Base-by-base conservation (phyloP, 2,113 vertebrate genomes). In the Protomyctophum bolini region DNA sequence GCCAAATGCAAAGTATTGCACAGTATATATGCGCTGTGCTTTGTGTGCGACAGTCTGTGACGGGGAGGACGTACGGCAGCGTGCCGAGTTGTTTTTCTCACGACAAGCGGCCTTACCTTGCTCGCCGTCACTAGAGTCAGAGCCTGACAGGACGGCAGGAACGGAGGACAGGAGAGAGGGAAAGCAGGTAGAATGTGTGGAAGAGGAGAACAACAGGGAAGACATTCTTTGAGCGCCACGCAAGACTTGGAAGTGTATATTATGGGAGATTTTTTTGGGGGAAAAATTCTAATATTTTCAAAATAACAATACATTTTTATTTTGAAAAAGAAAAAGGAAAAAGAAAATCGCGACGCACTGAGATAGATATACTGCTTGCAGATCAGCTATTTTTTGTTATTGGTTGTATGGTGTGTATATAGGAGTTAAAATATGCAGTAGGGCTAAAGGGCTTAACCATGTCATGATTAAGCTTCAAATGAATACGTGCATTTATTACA, bases 71-170 rank as follows among this genome's bases (percentile, higher is more conserved):
- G 21, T n/a, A n/a, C 33, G 45, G 14, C 52, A 48, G 49, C 6
- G 58, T 9, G 9, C 21, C 33, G 33, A 41, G 4, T 41, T 6
- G 33, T 33, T 11, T 11, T 9, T 29, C 21, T 63, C 29, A 10
- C 6, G 64, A 70, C 67, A 80, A 49, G 48, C 7, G 9, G 71
- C 79, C 94, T 94, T 95, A 96, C 95, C 95, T 94, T 93, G 92
- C 58, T 91, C 88, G 81, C 88, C 90, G 48, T 88, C 89, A 88
- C 87, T 80, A 3, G 82, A 88, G 57, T 93, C 92, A 88, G 91
- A 88, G 76, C 94, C 95, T 94, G 90, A 90, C 72, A n/a, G 59
- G 1, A 21, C 21, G 21, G 82, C 75, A 51, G 75, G 82, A 80
- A 70, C 33, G 33, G 33, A 48, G 70, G 70, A 67, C 1, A 71